Conservation (phyloP, 1,140 invertebrate genomes). For the Lucilia sericata region DNA sequence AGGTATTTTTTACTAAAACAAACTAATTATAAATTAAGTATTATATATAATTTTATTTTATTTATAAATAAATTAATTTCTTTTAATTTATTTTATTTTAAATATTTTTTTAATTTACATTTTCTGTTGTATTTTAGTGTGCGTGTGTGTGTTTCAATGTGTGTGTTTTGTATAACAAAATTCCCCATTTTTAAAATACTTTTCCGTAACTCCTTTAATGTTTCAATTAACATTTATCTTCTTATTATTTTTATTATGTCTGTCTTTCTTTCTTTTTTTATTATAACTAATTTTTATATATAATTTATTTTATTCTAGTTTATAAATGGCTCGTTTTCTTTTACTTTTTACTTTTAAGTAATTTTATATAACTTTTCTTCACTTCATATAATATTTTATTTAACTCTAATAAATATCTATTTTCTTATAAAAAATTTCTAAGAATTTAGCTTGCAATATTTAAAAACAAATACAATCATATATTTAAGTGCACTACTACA, state of each 20-base stretch:
- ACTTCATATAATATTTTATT: no score
- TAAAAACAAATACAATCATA: no score
- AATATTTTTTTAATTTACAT: background rate
- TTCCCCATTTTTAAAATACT: background rate
- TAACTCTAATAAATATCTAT: no score
- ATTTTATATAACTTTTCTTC: no score
- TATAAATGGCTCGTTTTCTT: background rate
- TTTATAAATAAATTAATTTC: background rate
- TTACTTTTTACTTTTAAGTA: no score
- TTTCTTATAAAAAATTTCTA: no score
- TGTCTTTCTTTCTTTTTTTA: background rate
- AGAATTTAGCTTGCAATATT: no score
- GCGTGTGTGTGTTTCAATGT: conserved; percentile 9
- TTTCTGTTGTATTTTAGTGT: background rate
- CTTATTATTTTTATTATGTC: background rate
- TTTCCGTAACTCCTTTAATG: background rate
- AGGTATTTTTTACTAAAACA: background rate
- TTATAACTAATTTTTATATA: background rate
- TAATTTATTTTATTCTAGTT: background rate
- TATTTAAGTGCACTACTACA: no score
- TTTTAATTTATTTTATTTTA: conserved; percentile 25
- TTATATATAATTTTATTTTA: background rate
- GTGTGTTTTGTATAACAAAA: conserved; percentile 11
- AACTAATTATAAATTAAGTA: background rate
- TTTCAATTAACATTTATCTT: background rate